Evolutionary conservation across 2,888 invertebrate genomes (phyloP), one percentile per base, ranked within the genome.

Genomic region (Cordilura impudica): DNA sequence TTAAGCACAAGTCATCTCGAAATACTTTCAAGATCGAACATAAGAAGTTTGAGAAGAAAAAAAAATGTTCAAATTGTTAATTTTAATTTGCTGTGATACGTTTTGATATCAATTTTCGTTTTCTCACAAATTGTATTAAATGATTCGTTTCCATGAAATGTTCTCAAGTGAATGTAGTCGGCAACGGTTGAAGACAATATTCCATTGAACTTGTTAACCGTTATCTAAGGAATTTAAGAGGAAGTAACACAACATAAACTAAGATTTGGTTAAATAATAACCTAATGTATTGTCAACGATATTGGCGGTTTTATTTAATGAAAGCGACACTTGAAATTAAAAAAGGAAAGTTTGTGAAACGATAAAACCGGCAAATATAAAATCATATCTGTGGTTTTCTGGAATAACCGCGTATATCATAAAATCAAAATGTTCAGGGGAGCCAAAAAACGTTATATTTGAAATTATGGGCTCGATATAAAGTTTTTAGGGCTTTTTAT

Each of bases 41-140:
- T 18, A 65, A 31, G 51, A 56, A 21, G 58, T 47, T n/a, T n/a
- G n/a, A n/a, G n/a, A n/a, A 18, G 21, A 23, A 43, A 31, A 61
- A 21, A 81, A 83, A 67, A 51, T 14, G 43, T 19, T 19, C 67
- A 79, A 58, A n/a, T 67, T 79, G 85, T 81, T 58, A 78, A 81
- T 82, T 83, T 86, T 85, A 83, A 85, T 85, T 85, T 83, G 83
- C 83, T 74, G 73, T 54, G 75, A 75, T 80, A 69, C 78, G 82
- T 81, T 83, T 83, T 83, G 82, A 82, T 79, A 78, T 66, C 69
- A 80, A 75, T 71, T 47, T 80, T 82, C 69, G 69, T 51, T 47
- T 75, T 66, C 56, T 65, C 63, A 78, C 73, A 35, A 65, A 21
- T 73, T 69, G 35, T 63, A 47, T 65, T 58, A 31, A 47, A 56